Percentiles rank a stretch among this genome's conserved stretches.
Conservation (phyloP, 2,797 vertebrate species). For the Tenualosa ilisha region DNA sequence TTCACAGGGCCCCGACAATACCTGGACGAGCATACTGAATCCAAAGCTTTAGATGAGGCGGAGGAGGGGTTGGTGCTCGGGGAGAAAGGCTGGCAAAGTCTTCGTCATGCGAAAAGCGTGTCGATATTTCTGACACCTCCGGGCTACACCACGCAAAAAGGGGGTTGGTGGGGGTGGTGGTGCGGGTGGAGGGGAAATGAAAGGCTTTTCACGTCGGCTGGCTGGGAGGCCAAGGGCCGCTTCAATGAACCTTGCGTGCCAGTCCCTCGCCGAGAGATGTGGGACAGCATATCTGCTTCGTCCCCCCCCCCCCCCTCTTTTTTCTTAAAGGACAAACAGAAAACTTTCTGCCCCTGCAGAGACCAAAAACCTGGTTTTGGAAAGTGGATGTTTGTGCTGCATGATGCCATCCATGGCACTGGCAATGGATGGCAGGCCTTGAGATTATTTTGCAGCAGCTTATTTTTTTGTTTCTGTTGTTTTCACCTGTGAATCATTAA, state of each 20-base stretch:
- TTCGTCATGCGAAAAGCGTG: conserved; percentile 83
- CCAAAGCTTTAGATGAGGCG: conserved; percentile 65
- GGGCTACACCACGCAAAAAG: conserved; percentile 76
- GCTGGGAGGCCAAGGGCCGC: conserved; percentile 64
- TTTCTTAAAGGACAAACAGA: not conserved
- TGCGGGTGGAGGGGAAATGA: conserved; percentile 61
- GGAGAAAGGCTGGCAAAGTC: conserved; percentile 70
- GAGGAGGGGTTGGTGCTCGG: conserved; percentile 54
- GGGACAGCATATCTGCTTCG: not conserved
- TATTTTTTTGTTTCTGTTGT: not conserved
- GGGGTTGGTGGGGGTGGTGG: conserved; percentile 59
- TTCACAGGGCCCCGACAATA: conserved; percentile 79
- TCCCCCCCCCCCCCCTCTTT: not conserved
- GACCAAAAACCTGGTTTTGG: not conserved
- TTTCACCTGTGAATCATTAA: not conserved
- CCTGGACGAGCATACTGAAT: conserved; percentile 81
- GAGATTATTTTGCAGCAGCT: not conserved
- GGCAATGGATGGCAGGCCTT: not conserved
- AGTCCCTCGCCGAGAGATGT: conserved; percentile 19
- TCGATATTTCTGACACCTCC: conserved; percentile 84
- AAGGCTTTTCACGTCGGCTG: conserved; percentile 55
- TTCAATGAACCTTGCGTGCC: conserved; percentile 52
- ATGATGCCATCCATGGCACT: not conserved
- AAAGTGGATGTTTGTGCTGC: not conserved
- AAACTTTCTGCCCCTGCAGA: not conserved